Percentiles rank a stretch among this genome's conserved stretches.
These are phyloP conservation scores for Xyrauchen texanus DNA, from an alignment of 2,113 vertebrate genomes.

Conservation along the genomic window DNA sequence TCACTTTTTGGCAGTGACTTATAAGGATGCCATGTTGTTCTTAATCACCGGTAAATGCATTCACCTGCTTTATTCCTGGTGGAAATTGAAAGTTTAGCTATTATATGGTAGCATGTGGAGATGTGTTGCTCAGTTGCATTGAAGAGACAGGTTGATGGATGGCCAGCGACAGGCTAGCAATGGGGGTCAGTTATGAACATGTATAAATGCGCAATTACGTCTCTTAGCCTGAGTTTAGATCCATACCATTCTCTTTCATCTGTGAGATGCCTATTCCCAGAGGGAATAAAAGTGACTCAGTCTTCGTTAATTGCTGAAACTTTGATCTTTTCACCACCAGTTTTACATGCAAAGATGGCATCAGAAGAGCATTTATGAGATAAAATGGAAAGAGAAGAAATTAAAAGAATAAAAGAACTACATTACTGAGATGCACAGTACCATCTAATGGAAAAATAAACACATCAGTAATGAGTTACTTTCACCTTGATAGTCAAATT, in stretches of 20 bases:
- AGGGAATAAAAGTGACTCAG: conserved; percentile 39
- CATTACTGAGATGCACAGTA: background rate
- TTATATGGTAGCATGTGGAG: conserved; percentile 28
- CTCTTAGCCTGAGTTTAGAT: conserved; percentile 48
- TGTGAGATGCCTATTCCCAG: conserved; percentile 36
- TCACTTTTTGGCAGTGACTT: conserved; percentile 15
- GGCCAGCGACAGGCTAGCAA: conserved; percentile 25
- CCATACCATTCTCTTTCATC: conserved; percentile 49
- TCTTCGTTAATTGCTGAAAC: conserved; percentile 48
- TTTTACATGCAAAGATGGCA: conserved; percentile 27
- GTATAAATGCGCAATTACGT: conserved; percentile 48
- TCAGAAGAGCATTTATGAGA: conserved; percentile 27
- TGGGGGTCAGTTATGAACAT: conserved; percentile 37
- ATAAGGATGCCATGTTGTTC: background rate
- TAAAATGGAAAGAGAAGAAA: background rate
- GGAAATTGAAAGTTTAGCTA: conserved; percentile 26
- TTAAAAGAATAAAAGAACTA: background rate
- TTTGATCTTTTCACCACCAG: conserved; percentile 43
- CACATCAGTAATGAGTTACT: conserved; percentile 40
- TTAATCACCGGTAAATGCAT: background rate
- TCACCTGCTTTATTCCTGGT: conserved; percentile 22
- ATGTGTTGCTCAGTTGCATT: conserved; percentile 26
- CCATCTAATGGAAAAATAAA: conserved; percentile 34
- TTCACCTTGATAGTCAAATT: conserved; percentile 28
- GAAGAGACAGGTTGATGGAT: conserved; percentile 46